These are phyloP conservation scores for Scomber colias DNA, from an alignment of 2,113 vertebrate species.

Conservation along the genomic window DNA sequence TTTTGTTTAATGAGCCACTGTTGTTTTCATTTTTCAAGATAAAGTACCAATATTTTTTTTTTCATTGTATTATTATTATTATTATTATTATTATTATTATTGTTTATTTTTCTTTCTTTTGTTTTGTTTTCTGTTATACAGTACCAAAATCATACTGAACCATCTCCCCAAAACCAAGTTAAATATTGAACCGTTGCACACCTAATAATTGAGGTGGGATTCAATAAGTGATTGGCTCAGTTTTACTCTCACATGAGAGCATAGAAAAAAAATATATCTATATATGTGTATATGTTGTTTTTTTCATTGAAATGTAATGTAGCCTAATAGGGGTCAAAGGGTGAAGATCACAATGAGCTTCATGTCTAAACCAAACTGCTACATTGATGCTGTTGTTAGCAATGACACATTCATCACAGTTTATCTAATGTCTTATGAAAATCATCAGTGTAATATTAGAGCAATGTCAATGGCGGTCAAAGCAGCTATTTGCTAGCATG, in stretches of 20 bases:
- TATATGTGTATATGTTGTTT: background rate
- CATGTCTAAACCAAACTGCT: background rate
- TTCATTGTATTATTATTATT: too few species aligned
- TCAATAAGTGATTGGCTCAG: background rate
- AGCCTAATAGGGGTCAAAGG: background rate
- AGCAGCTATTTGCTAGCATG: background rate
- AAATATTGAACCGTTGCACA: too few species aligned
- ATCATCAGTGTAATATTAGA: constrained; percentile 36
- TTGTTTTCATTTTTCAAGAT: too few species aligned
- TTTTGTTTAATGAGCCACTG: too few species aligned
- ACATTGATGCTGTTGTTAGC: constrained; percentile 16
- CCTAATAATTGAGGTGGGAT: background rate
- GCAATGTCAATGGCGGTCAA: constrained; percentile 56
- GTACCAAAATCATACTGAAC: too few species aligned
- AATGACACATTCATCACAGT: constrained; percentile 44
- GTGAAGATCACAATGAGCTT: background rate
- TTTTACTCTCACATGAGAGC: background rate
- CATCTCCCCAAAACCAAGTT: too few species aligned
- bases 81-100: too few species aligned
- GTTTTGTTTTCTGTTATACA: too few species aligned
- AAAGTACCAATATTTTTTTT: too few species aligned
- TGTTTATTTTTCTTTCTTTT: too few species aligned
- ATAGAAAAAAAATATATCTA: too few species aligned
- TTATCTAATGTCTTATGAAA: constrained; percentile 35
- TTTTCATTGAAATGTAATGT: background rate